Conservation (phyloP, 2,888 invertebrate genomes). For the Dendrolimus houi region DNA sequence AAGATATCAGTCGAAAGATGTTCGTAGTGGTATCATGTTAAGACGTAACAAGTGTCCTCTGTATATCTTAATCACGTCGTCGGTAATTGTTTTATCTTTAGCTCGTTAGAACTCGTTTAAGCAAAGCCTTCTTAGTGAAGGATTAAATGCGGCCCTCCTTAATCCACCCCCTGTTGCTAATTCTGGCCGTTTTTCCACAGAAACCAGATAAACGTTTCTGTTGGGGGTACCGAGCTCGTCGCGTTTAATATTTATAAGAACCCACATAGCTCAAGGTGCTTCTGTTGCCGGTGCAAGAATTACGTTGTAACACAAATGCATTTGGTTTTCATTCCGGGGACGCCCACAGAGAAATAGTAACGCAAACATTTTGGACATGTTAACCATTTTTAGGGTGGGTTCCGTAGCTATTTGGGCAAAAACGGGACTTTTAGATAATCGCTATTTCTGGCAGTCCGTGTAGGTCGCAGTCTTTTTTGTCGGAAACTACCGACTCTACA, state of each 20-base stretch:
- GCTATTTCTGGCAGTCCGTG: too few species aligned
- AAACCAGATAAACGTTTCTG: conserved; percentile 74
- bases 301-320: conserved; percentile 47
- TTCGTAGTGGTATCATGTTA: conserved; percentile 35
- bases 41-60: conserved; percentile 73
- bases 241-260: conserved; percentile 72
- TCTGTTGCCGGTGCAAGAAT: conserved; percentile 57
- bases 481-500: too few species aligned
- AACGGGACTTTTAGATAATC: too few species aligned
- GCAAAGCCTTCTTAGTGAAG: conserved; percentile 77
- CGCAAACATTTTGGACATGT: conserved; percentile 37
- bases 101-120: conserved; percentile 77
- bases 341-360: conserved; percentile 44
- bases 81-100: conserved; percentile 76
- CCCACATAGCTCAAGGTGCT: conserved; percentile 53
- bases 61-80: conserved; percentile 73
- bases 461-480: too few species aligned
- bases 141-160: conserved; percentile 74
- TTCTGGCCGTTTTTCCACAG: conserved; percentile 72
- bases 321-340: conserved; percentile 43
- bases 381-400: too few species aligned
- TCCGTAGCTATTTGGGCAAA: too few species aligned
- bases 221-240: conserved; percentile 51
- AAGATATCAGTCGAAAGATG: conserved; percentile 28
- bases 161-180: conserved; percentile 73